A percentile compares a stretch with the other conserved stretches of the same genome.
phyloP scores from a whole-genome alignment of 2,113 vertebrate species.

The Bucco capensis region DNA sequence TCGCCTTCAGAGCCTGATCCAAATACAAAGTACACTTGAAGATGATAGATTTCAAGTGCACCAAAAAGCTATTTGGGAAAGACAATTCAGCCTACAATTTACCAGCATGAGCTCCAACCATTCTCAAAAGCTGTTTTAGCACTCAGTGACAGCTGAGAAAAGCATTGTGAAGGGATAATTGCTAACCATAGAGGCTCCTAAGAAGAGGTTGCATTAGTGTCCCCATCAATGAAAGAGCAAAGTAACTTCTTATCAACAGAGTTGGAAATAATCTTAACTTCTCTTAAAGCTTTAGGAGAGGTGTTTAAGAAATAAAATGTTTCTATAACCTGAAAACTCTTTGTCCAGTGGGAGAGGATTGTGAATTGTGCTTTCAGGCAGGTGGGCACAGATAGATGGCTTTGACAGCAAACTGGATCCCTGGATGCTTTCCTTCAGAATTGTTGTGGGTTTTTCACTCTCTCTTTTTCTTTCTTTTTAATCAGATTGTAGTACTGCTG shows the following conservation, averaged over 20 bases:
- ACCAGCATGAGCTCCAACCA: neutral
- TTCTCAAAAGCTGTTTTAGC: neutral
- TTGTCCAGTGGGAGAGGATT: neutral
- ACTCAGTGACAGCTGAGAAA: neutral
- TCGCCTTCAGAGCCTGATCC: neutral
- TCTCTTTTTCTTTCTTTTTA: fast-evolving
- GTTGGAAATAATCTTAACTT: neutral
- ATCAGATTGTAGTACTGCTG: neutral
- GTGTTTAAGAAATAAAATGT: neutral
- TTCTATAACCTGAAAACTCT: neutral
- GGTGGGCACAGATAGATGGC: neutral
- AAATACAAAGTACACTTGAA: neutral
- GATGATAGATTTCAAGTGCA: neutral
- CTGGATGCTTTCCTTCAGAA: neutral
- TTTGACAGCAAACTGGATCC: neutral
- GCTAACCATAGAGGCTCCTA: neutral
- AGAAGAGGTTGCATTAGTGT: neutral
- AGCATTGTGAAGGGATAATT: neutral
- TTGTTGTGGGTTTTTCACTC: neutral
- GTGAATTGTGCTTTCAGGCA: neutral
- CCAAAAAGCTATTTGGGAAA: neutral
- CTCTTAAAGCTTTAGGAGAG: neutral
- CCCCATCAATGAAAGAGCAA: neutral
- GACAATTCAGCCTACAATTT: neutral
- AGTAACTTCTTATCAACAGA: neutral